These are phyloP conservation scores for Zaprionus inermis DNA, from an alignment of 1,140 invertebrate genomes.

Conservation along the genomic window DNA sequence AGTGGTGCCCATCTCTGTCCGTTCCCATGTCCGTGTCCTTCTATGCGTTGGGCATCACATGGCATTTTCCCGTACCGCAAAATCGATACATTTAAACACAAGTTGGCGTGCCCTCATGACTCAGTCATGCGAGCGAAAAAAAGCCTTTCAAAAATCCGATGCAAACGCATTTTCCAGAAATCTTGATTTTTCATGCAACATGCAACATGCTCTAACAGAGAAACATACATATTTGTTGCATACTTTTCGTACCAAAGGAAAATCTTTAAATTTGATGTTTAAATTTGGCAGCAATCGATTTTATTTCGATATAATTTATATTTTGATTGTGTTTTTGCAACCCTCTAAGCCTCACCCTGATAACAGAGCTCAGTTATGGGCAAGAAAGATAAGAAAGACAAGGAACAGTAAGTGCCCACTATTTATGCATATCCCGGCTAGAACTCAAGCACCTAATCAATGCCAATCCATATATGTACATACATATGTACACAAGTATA, in stretches of 20 bases:
- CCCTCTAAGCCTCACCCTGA: conserved; percentile 17
- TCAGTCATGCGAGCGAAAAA: conserved; percentile 50
- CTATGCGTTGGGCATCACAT: conserved; percentile 57
- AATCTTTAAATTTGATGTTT: not conserved
- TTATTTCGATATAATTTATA: conserved; percentile 12
- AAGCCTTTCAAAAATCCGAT: not conserved
- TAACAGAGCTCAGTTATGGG: conserved; percentile 58
- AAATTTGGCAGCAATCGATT: not conserved
- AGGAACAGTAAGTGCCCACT: conserved; percentile 76
- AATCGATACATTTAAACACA: conserved; percentile 73
- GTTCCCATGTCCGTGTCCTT: conserved; percentile 18
- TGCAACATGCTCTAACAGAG: too few species aligned
- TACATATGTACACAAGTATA: conserved; percentile 14
- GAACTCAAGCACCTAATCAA: conserved; percentile 54
- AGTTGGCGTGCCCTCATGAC: conserved; percentile 40
- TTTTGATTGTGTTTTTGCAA: conserved; percentile 20
- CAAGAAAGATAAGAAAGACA: conserved; percentile 81
- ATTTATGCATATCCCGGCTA: conserved; percentile 56
- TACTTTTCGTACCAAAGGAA: not conserved
- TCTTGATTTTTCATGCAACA: too few species aligned
- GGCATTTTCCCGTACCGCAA: conserved; percentile 63
- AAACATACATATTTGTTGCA: not conserved
- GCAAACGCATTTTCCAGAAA: not conserved
- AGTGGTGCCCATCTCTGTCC: not conserved
- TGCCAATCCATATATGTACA: conserved; percentile 8